A percentile compares a stretch with the other conserved stretches of the same genome.
These are phyloP conservation scores for Corythornis leucogaster DNA, from an alignment of 2,797 vertebrate species.

Conservation along the genomic window DNA sequence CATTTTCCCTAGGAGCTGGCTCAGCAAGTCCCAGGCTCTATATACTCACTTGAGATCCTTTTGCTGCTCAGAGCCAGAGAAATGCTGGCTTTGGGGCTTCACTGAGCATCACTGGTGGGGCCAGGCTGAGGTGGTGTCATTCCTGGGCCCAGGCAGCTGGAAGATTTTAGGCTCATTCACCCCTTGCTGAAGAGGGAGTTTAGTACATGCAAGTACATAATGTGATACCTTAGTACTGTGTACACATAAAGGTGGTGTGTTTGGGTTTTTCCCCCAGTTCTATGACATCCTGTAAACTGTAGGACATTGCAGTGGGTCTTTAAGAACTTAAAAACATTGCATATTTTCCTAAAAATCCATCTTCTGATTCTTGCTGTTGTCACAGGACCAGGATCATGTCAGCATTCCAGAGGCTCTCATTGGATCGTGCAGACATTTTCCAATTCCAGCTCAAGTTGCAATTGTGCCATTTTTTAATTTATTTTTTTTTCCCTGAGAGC, in stretches of 20 bases:
- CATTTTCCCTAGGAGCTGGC: background rate
- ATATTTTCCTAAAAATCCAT: background rate
- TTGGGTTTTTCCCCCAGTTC: background rate
- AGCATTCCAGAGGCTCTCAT: background rate
- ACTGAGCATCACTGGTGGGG: fast-evolving
- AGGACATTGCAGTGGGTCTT: background rate
- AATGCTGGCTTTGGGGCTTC: fast-evolving
- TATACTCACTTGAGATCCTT: background rate
- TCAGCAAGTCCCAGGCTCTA: background rate
- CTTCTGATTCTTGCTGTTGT: background rate
- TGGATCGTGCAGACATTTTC: background rate
- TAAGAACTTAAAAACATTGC: background rate
- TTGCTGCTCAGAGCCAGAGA: background rate
- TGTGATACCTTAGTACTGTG: background rate
- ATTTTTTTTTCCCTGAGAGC: background rate
- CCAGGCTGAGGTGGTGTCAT: background rate
- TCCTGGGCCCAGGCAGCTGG: too few relatives aligned
- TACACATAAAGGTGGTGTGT: background rate
- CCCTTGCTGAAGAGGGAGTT: background rate
- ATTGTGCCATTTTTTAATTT: background rate
- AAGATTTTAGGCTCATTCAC: background rate
- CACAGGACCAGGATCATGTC: background rate
- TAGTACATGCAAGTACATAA: fast-evolving
- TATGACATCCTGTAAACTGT: background rate
- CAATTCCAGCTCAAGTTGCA: background rate